These are phyloP conservation scores for Bostrychus sinensis DNA, from an alignment of 2,113 vertebrate species.

Conservation along the genomic window DNA sequence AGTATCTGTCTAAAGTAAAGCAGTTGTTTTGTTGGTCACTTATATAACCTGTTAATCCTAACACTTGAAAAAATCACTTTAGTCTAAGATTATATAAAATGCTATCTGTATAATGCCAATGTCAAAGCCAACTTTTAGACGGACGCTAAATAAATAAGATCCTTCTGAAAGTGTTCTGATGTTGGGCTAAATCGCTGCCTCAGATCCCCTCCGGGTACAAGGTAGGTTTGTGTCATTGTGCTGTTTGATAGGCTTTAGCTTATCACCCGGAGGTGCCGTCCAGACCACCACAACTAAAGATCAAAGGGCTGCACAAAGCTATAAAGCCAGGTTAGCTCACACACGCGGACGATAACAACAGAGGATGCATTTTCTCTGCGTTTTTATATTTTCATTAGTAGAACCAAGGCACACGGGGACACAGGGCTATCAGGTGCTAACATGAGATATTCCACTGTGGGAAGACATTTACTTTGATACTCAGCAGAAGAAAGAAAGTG, in stretches of 20 bases:
- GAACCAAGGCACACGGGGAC: conserved; percentile 36
- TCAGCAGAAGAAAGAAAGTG: conserved; percentile 26
- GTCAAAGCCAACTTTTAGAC: conserved; percentile 36
- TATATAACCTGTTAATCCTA: too few relatives aligned
- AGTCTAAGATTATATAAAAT: conserved; percentile 8
- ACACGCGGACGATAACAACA: conserved; percentile 51
- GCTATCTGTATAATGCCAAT: conserved; percentile 23
- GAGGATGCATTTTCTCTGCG: conserved; percentile 48
- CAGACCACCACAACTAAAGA: conserved; percentile 45
- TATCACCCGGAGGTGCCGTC: conserved; percentile 55
- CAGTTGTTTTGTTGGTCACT: too few relatives aligned
- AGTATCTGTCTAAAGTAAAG: too few relatives aligned
- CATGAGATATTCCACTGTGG: conserved; percentile 31
- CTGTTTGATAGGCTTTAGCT: conserved; percentile 70
- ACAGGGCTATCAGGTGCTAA: conserved; percentile 66
- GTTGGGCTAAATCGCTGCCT: conserved; percentile 38
- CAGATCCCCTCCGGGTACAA: conserved; percentile 30
- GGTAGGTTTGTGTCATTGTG: conserved; percentile 51
- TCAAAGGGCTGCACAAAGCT: conserved; percentile 67
- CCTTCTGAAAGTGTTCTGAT: conserved; percentile 51
- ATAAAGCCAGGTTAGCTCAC: conserved; percentile 42
- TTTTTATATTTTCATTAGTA: conserved; percentile 54
- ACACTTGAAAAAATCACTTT: conserved; percentile 5
- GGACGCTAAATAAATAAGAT: conserved; percentile 30
- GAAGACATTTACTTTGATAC: conserved; percentile 51